Conservation (phyloP, 1,140 invertebrate genomes). For the Oryctes rhinoceros region DNA sequence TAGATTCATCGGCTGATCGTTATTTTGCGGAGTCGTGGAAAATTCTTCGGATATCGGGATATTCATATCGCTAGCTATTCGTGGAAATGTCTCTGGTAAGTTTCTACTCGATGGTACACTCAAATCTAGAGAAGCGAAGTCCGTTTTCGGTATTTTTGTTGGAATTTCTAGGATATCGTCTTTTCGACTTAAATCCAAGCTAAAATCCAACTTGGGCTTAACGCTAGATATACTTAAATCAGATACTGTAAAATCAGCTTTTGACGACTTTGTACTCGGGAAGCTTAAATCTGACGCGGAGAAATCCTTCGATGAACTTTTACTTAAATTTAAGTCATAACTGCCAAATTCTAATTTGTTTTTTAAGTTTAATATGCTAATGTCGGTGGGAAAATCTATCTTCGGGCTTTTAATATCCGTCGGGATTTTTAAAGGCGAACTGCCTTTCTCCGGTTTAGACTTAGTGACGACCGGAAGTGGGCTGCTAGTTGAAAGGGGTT, state of each 20-base stretch:
- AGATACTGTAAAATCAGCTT: constrained; percentile 60
- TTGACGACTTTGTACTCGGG: constrained; percentile 52
- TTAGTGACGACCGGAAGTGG: constrained; percentile 53
- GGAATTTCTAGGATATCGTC: constrained; percentile 47
- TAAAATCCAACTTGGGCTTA: constrained; percentile 58
- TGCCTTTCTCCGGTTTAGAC: constrained; percentile 57
- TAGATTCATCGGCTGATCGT: constrained; percentile 52
- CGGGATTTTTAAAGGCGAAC: constrained; percentile 58
- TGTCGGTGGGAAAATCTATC: constrained; percentile 57
- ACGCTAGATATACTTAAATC: constrained; percentile 57
- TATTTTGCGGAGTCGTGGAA: constrained; percentile 5
- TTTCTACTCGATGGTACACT: constrained; percentile 39
- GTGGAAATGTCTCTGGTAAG: constrained; percentile 17
- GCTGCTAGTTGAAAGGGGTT: constrained; percentile 63
- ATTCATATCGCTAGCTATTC: constrained; percentile 40
- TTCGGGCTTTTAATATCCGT: constrained; percentile 53
- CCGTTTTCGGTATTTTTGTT: constrained; percentile 48
- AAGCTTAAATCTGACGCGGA: constrained; percentile 58
- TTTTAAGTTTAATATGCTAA: constrained; percentile 54
- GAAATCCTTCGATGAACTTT: constrained; percentile 59
- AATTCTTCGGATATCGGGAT: constrained; percentile 1
- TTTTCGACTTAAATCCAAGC: constrained; percentile 53
- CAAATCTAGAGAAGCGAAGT: constrained; percentile 43
- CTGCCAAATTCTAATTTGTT: constrained; percentile 60
- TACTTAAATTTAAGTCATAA: constrained; percentile 62